Conservation (phyloP, 2,888 invertebrate species). For the Nephrotoma appendiculata region DNA sequence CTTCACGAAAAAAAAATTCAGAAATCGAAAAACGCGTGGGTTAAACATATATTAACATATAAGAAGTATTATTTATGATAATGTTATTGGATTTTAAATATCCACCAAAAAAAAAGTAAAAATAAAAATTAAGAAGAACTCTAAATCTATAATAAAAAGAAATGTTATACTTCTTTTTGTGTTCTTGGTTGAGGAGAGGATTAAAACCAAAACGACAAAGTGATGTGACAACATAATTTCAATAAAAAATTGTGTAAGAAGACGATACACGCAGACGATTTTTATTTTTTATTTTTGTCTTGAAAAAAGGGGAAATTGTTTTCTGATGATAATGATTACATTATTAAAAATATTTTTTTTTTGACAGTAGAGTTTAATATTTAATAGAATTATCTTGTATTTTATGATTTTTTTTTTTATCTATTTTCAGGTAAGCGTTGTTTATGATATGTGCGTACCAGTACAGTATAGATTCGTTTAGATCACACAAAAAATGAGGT, state of each 20-base stretch:
- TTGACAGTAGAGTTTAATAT: neutral
- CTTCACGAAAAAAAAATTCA: neutral
- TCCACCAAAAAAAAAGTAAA: neutral
- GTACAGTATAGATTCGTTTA: neutral
- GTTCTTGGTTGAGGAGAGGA: neutral
- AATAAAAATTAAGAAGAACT: neutral
- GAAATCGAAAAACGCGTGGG: constrained; percentile 1
- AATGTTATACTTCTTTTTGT: constrained; percentile 1
- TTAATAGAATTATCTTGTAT: neutral
- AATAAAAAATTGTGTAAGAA: neutral
- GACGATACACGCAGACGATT: neutral
- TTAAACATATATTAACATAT: neutral
- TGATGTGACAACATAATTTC: neutral
- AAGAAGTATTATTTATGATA: constrained; percentile 2
- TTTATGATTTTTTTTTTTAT: neutral
- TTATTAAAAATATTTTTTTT: neutral
- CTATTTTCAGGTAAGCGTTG: neutral
- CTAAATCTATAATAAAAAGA: constrained; percentile 1
- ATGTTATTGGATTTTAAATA: constrained; percentile 3
- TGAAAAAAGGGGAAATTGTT: neutral
- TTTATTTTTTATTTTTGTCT: neutral
- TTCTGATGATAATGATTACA: neutral
- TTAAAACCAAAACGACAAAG: neutral
- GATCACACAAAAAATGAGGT: neutral
- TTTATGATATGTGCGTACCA: neutral